Evolutionary conservation across 2,113 vertebrate genomes (phyloP).

Genomic region (Trematocara stigmaticum): DNA sequence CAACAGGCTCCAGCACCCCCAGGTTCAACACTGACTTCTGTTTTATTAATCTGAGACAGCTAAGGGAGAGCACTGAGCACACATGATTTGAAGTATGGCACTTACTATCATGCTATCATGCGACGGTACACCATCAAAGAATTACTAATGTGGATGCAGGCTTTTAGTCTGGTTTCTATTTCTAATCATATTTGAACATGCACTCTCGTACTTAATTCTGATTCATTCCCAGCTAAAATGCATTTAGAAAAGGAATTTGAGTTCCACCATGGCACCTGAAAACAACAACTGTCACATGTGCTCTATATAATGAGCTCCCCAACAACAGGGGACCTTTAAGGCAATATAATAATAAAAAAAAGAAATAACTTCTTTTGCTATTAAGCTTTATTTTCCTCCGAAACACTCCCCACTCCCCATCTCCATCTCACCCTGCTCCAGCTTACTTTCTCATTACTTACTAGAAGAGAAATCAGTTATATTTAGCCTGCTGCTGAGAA

Average conservation of each 20-base stretch:
- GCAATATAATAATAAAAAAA: background rate
- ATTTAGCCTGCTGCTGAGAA: constrained; percentile 30
- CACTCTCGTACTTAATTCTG: background rate
- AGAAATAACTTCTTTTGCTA: background rate
- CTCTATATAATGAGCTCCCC: background rate
- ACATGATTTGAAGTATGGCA: background rate
- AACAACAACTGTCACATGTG: background rate
- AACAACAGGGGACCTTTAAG: background rate
- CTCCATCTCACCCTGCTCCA: background rate
- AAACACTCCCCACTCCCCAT: background rate
- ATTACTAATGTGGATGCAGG: background rate
- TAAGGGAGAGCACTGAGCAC: background rate
- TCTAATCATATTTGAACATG: background rate
- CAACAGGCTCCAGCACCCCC: background rate
- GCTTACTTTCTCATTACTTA: constrained; percentile 5
- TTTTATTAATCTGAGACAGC: background rate
- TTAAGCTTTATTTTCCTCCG: background rate
- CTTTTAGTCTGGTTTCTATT: background rate
- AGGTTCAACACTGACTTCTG: background rate
- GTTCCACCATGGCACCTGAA: background rate
- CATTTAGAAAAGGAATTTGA: background rate
- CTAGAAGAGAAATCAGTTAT: constrained; percentile 43
- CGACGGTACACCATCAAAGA: background rate
- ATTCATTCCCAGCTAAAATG: background rate
- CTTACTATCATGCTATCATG: background rate